Base-by-base conservation (phyloP, 2,888 invertebrate genomes). In the Pasiphila rectangulata region DNA sequence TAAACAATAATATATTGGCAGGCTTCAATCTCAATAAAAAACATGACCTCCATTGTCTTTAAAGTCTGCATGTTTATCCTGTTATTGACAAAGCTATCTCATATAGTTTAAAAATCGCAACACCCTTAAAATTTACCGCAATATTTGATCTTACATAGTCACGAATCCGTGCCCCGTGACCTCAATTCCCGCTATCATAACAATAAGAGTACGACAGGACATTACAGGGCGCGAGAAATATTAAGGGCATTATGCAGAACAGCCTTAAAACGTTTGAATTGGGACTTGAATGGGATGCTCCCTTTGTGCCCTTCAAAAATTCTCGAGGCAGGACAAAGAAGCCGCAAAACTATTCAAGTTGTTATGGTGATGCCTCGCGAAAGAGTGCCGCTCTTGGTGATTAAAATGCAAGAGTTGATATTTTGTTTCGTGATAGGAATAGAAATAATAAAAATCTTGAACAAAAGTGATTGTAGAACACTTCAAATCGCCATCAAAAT, bases 331-430 rank as follows among this genome's bases (percentile, higher is more conserved):
- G 25, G 44, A 29, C 50, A 43, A 68, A 63, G 56, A 61, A 59
- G 61, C 54, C 46, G 57, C 59, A 64, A 72, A 79, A 82, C 80
- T 81, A 82, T 78, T 77, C 77, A 80, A 43, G 34, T 30, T 16
- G 16, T 30, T 16, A 5, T 10, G 32, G 32, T 16, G 32, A 19
- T 32, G 32, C 32, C 17, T 17, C 5, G 9, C 16, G 32, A 17
- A 16, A 16, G 6, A 19, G 16, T 32, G 32, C 17, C 32, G 17
- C 32, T 17, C 17, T 10, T 9, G 9, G 2, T 19, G 7, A 13
- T 1, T 6, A 13, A 13, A 13, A 27, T 13, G n/a, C n/a, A n/a
- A n/a, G n/a, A n/a, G n/a, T n/a, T n/a, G n/a, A n/a, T n/a, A n/a
- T n/a, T n/a, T n/a, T n/a, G n/a, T n/a, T n/a, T n/a, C n/a, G n/a